A percentile compares a stretch with the other conserved stretches of the same genome.
Evolutionary conservation across 1,140 invertebrate species (phyloP).

Genomic region (Cotesia vestalis): DNA sequence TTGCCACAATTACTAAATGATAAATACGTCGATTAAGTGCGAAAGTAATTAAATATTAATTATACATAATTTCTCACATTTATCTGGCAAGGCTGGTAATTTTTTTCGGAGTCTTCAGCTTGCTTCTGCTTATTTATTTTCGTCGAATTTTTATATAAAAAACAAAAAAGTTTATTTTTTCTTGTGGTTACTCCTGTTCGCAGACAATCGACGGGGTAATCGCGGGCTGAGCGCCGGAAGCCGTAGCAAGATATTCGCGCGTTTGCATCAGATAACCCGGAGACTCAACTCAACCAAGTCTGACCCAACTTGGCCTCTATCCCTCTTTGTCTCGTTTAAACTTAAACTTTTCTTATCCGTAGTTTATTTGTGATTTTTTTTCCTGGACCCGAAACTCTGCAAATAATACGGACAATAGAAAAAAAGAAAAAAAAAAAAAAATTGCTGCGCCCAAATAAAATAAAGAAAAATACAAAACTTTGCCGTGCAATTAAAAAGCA

Average conservation of each 20-base stretch:
- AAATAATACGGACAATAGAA: constrained; percentile 45
- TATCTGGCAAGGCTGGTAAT: too few species aligned
- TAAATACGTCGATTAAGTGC: too few species aligned
- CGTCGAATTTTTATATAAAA: constrained; percentile 41
- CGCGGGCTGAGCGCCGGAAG: constrained; percentile 60
- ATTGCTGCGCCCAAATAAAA: too few species aligned
- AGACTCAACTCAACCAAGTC: constrained; percentile 41
- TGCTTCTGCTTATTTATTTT: constrained; percentile 40
- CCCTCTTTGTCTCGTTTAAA: constrained; percentile 24
- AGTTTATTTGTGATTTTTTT: constrained; percentile 26
- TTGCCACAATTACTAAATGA: too few species aligned
- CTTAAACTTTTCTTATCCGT: constrained; percentile 12
- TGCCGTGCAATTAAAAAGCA: too few species aligned
- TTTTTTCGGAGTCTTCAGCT: too few species aligned
- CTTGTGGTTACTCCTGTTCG: constrained; percentile 47
- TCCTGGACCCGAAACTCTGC: neutral
- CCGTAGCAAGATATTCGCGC: constrained; percentile 60
- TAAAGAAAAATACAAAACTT: too few species aligned
- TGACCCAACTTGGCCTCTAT: constrained; percentile 39
- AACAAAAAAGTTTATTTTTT: constrained; percentile 34
- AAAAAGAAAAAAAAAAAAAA: too few species aligned
- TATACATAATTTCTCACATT: too few species aligned
- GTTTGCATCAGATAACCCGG: constrained; percentile 60
- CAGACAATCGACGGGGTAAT: constrained; percentile 62
- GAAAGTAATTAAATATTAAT: too few species aligned